Percentiles rank a stretch among this genome's conserved stretches.
Conservation (phyloP, 2,113 vertebrate species). For the Hypocryptadius cinnamomeus region DNA sequence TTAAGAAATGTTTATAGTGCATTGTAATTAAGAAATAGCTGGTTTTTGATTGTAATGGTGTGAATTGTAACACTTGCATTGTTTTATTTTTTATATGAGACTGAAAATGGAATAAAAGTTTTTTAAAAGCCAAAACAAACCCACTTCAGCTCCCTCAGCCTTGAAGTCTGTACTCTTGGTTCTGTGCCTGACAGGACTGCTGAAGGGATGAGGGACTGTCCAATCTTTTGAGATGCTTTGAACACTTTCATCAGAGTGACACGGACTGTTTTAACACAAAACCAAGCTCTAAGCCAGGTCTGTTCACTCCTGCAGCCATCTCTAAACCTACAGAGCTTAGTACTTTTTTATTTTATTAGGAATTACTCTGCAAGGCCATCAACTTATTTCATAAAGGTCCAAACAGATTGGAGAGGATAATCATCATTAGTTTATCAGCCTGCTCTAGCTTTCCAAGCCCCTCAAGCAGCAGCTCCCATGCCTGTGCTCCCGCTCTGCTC, state of each 20-base stretch:
- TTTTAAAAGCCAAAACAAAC: not conserved
- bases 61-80: not conserved
- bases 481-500: not conserved
- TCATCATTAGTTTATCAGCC: not conserved
- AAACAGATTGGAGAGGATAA: not conserved
- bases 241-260: not conserved
- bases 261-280: rapidly evolving
- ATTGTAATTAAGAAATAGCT: not conserved
- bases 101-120: not conserved
- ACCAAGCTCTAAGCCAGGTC: not conserved
- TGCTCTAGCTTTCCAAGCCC: not conserved
- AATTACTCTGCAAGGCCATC: not conserved
- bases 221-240: not conserved
- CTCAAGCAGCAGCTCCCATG: not conserved
- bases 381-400: not conserved
- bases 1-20: not conserved
- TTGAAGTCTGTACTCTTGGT: not conserved
- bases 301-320: rapidly evolving
- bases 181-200: rapidly evolving
- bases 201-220: not conserved
- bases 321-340: not conserved
- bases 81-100: not conserved
- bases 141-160: not conserved
- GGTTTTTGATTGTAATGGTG: not conserved
- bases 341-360: not conserved